Base-by-base conservation (phyloP, 2,797 vertebrate species). In the Siniperca scherzeri region DNA sequence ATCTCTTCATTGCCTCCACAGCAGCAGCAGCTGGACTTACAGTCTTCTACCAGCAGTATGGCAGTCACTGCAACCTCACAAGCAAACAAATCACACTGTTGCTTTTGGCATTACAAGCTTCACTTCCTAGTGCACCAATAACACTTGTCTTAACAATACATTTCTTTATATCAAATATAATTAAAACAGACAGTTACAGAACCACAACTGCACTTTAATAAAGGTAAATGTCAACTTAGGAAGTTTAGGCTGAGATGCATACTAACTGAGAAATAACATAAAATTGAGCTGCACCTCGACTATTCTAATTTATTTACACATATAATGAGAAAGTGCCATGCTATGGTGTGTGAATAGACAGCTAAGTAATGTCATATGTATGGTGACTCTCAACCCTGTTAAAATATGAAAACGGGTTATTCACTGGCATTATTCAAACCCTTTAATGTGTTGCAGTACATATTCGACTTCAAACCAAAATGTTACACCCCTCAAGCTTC, bases 291-390 rank as follows among this genome's bases (percentile, higher is more conserved):
- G 48, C 67, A 82, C 21, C 7, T 30, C n/a, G 0, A 74, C 50
- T 42, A 83, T 12, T 68, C 19, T 50, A 50, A 46, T 50, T 65
- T 85, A 87, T 87, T 83, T 89, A 93, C 74, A 91, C 1, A 75
- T 66, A 66, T 56, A 70, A 80, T 75, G 22, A 71, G 12, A 82
- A 86, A 53, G 75, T 74, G 81, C 70, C 42, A 78, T 38, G 77
- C 68, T 75, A 42, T 80, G 68, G 4, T 78, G 48, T 71, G 71
- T 80, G 19, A 89, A 60, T 27, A 72, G 10, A 83, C 25, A 74
- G 40, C 40, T 16, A n/a, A 59, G 40, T 57, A 38, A 73, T 66
- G 40, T 22, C 30, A 17, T 14, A 27, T 40, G 30, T 22, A 42
- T 4, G 17, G 36, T 40, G 42, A 83, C 46, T 83, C 42, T 69